phyloP scores from a whole-genome alignment of 2,888 invertebrate species.

The Drosophila imparisetae region DNA sequence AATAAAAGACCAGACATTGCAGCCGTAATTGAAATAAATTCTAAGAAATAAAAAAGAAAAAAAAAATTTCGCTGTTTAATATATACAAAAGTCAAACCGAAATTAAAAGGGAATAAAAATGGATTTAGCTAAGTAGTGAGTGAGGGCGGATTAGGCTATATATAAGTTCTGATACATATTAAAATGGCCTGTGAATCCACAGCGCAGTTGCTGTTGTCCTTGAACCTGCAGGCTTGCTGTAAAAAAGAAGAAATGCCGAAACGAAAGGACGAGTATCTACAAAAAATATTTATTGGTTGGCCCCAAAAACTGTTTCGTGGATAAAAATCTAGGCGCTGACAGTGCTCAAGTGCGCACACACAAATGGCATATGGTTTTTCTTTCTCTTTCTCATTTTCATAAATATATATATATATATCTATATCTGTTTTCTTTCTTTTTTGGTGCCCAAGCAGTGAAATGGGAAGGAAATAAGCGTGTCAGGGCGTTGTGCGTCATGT shows the following conservation, averaged over 20 bases:
- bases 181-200: slow-evolving; percentile 11
- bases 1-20: neutral
- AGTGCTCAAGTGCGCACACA: slow-evolving; percentile 63
- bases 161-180: slow-evolving; percentile 6
- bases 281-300: slow-evolving; percentile 61
- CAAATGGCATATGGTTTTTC: slow-evolving; percentile 65
- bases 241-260: slow-evolving; percentile 30
- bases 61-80: neutral
- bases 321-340: slow-evolving; percentile 72
- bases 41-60: no score
- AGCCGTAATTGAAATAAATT: neutral
- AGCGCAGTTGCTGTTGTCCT: slow-evolving; percentile 59
- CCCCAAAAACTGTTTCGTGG: slow-evolving; percentile 57
- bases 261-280: slow-evolving; percentile 44
- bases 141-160: neutral
- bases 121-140: neutral
- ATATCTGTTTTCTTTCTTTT: neutral
- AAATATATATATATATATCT: neutral
- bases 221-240: slow-evolving; percentile 57
- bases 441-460: neutral
- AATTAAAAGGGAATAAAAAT: neutral
- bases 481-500: slow-evolving; percentile 66
- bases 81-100: neutral
- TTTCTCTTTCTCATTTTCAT: slow-evolving; percentile 7
- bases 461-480: neutral